Base-by-base conservation (phyloP, 2,113 vertebrate genomes). In the Nycticebus coucang region DNA sequence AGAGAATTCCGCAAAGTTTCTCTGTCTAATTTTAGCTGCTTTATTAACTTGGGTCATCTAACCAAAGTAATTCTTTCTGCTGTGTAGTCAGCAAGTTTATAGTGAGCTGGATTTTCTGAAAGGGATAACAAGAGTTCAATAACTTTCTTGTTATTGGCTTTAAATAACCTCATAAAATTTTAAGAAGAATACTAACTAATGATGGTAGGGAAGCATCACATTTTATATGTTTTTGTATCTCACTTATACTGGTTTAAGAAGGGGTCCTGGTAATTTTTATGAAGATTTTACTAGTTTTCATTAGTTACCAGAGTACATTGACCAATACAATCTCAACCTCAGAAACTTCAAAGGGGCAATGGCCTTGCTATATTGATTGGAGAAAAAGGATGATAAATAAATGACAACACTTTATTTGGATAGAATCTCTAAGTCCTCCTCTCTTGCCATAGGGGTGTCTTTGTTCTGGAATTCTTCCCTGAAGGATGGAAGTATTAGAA, bases 51-150 rank as follows among this genome's bases (percentile, higher is more conserved):
- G 71, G 77, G 11, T 62, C 24, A 68, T 84, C 13, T 79, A 87
- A 91, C 24, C 28, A 84, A 96, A 84, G 83, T 30, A 95, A 93
- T 87, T 87, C 15, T 92, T 86, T 37, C 50, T 72, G 55, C 35
- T 95, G 22, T 93, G 83, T 84, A 55, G 11, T 84, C 57, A 74
- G 45, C 7, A 87, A 62, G 35, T 91, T 74, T 60, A 79, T 45
- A 84, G 14, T 89, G 37, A 95, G 66, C 69, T 74, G 35, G 37
- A 74, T 87, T 96, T 96, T 95, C 57, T 83, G 77, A 72, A 87
- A 91, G 14, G 30, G 28, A 62, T 45, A 37, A 93, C 11, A 94
- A 28, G 30, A 59, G 14, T 80, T 95, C 33, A 33, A 71, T 68
- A 75, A 62, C 21, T 90, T 87, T 86, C 33, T 90, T 86, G 30